phyloP scores from a whole-genome alignment of 2,888 invertebrate genomes.

The Caenorhabditis sp. region DNA sequence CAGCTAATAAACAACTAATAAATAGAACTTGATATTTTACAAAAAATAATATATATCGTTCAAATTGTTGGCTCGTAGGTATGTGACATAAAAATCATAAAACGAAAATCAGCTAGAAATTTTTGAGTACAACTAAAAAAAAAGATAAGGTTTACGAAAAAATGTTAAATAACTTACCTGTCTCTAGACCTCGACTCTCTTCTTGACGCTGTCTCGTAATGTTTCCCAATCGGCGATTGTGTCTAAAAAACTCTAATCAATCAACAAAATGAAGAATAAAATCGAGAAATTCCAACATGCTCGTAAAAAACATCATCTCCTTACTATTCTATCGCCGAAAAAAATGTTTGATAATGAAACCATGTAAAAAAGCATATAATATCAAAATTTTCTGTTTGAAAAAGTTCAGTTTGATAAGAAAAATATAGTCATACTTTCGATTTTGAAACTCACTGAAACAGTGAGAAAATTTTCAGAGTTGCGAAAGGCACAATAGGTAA shows the following conservation, averaged over 20 bases:
- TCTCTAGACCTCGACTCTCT: constrained; percentile 30
- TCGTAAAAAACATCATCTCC: constrained; percentile 19
- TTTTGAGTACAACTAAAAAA: too few relatives aligned
- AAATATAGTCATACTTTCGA: neutral
- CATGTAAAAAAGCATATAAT: neutral
- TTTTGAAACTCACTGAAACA: neutral
- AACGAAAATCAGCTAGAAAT: too few relatives aligned
- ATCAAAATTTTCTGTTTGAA: neutral
- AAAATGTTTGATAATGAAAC: neutral
- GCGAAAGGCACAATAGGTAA: neutral
- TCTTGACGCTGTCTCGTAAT: constrained; percentile 20
- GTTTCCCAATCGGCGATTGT: constrained; percentile 37
- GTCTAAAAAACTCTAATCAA: constrained; percentile 13
- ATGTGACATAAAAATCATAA: too few relatives aligned
- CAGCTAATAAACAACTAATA: too few relatives aligned
- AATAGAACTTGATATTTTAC: too few relatives aligned
- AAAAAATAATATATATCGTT: too few relatives aligned
- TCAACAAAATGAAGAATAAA: neutral
- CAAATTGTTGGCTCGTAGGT: too few relatives aligned
- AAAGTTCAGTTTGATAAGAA: neutral
- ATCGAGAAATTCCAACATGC: constrained; percentile 14
- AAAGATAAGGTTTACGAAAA: neutral
- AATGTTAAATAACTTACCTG: constrained; percentile 12
- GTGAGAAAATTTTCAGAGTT: neutral
- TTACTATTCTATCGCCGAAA: neutral